phyloP scores from a whole-genome alignment of 2,888 invertebrate genomes.

The Heliconius aoede region DNA sequence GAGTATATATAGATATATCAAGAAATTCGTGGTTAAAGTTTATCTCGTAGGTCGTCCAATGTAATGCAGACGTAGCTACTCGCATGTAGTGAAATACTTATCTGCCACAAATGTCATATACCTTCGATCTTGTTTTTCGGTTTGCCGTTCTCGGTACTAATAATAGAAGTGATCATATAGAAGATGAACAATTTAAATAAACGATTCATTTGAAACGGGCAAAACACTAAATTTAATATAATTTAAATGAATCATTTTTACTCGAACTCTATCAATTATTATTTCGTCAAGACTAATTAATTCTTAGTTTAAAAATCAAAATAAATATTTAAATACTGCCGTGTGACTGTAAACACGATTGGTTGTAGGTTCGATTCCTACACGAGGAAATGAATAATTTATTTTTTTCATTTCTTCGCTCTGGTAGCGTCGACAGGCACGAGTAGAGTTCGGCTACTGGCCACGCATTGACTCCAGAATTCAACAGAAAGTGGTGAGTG shows the following conservation, averaged over 20 bases:
- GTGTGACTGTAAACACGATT: no score
- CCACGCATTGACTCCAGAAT: no score
- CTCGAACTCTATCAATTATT: background rate
- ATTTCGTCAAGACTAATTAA: background rate
- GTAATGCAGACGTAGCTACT: slow-evolving; percentile 21
- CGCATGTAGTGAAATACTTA: slow-evolving; percentile 20
- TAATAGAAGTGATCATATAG: slow-evolving; percentile 29
- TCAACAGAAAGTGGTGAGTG: no score
- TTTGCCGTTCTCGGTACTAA: slow-evolving; percentile 16
- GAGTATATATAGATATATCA: background rate
- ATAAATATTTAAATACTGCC: background rate
- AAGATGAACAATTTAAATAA: background rate
- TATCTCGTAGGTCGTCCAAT: slow-evolving; percentile 42
- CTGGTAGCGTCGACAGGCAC: no score
- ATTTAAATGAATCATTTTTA: background rate
- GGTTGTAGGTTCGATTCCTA: no score
- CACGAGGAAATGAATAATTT: no score
- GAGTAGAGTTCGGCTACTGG: no score
- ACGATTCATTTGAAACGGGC: background rate
- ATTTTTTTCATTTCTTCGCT: no score
- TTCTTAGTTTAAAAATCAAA: background rate
- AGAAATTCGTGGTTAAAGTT: slow-evolving; percentile 41
- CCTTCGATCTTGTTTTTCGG: slow-evolving; percentile 31
- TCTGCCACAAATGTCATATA: slow-evolving; percentile 37
- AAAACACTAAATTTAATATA: background rate